Evolutionary conservation across 2,797 vertebrate species (phyloP), one percentile per base, ranked within the genome.

Genomic region (Chelonia mydas): DNA sequence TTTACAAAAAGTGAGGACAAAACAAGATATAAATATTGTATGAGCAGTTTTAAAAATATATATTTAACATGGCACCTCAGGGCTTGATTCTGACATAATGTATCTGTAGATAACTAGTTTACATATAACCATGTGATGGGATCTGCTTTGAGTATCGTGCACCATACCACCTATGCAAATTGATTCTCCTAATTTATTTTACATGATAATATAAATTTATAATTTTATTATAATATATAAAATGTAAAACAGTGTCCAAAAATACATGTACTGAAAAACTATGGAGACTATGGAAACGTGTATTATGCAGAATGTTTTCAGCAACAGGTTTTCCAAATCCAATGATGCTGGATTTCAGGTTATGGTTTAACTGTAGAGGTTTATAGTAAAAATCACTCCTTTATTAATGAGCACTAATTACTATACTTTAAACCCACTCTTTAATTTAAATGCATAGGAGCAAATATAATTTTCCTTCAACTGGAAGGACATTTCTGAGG

Each of bases 321-420:
- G 91, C 82, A 77, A 87, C 51, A 77, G 49, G 9, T 41, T 59
- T 0, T 68, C 92, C 57, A 90, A 82, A 87, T 21, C 92, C 53
- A 88, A 86, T 86, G 41, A 91, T 3, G 2, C 25, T 50, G 33
- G n/a, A 76, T 7, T 83, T 80, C 61, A 45, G 33, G 2, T 65
- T n/a, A 65, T n/a, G 33, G 61, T 90, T 85, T 74, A 54, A 89
- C 89, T 6, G 51, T 49, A 86, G 87, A 95, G 79, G 45, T 54
- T 92, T 31, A 93, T 17, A 47, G 90, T 84, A 89, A 92, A 92
- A 87, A 65, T 6, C 84, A 90, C 87, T 97, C 87, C 82, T 86
- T 27, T 59, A n/a, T 57, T 72, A 82, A 85, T 96, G 0, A 6
- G 77, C 57, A 92, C 61, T 93, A 95, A n/a, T 95, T 93, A 93